These are phyloP conservation scores for Drosophila subsilvestris DNA, from an alignment of 2,888 invertebrate species.

Conservation along the genomic window DNA sequence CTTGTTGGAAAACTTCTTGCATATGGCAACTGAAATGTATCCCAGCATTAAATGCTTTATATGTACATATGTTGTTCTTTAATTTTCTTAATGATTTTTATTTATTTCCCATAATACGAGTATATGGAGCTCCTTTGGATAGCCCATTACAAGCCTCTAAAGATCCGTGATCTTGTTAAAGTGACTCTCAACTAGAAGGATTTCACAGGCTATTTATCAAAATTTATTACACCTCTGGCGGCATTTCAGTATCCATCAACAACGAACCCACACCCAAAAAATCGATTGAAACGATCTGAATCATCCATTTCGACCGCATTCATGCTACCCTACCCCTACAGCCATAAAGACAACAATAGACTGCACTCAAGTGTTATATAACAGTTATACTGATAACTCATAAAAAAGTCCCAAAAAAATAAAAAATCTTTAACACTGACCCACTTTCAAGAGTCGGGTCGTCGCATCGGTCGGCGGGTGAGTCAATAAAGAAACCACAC, in stretches of 20 bases:
- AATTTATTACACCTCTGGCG: not conserved
- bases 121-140: not conserved
- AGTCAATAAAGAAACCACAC: conserved; percentile 75
- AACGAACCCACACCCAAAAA: conserved; percentile 7
- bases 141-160: not conserved
- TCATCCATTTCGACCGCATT: conserved; percentile 34
- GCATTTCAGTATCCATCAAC: conserved; percentile 8
- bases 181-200: not conserved
- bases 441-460: conserved; percentile 57
- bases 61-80: too few species aligned
- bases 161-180: conserved; percentile 1
- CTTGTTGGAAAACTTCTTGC: too few species aligned
- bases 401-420: conserved; percentile 54
- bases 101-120: not conserved
- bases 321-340: not conserved
- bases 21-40: too few species aligned
- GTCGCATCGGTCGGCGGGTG: conserved; percentile 30
- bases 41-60: not conserved
- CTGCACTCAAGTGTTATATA: conserved; percentile 63
- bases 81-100: too few species aligned
- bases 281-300: conserved; percentile 34
- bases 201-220: not conserved
- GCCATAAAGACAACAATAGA: conserved; percentile 41
- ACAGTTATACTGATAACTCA: conserved; percentile 71
- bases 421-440: conserved; percentile 74